A percentile compares a stretch with the other conserved stretches of the same genome.
Conservation (phyloP, 2,113 vertebrate genomes). For the Dryoscopus gambensis region DNA sequence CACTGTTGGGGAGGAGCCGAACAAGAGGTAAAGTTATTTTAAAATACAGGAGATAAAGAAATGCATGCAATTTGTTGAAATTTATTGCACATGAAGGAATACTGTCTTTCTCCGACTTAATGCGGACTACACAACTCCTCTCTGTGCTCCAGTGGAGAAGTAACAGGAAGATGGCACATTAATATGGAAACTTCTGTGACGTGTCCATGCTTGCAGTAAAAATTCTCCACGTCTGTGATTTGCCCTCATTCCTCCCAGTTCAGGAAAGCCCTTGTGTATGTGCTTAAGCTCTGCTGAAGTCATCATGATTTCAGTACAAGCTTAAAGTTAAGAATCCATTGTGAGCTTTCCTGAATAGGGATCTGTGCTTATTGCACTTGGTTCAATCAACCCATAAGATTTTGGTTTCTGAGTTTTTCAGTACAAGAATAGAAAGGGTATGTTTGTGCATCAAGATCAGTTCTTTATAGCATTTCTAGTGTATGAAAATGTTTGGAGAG, state of each 20-base stretch:
- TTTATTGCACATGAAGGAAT: constrained; percentile 55
- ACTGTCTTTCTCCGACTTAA: neutral
- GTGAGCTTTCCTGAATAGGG: constrained; percentile 25
- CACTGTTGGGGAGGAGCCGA: neutral
- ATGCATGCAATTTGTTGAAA: constrained; percentile 54
- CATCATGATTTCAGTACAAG: neutral
- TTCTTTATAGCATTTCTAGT: constrained; percentile 33
- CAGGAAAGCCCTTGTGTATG: constrained; percentile 17
- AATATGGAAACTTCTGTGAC: constrained; percentile 44
- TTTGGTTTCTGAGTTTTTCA: constrained; percentile 56
- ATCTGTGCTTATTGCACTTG: constrained; percentile 62
- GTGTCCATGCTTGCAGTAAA: neutral
- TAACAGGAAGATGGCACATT: constrained; percentile 3
- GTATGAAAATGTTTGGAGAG: constrained; percentile 34
- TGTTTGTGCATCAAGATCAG: constrained; percentile 31
- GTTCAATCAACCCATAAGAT: constrained; percentile 53
- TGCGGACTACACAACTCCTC: neutral
- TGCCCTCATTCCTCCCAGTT: neutral
- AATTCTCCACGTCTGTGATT: neutral
- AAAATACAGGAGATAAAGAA: constrained; percentile 24
- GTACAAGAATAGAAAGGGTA: constrained; percentile 35
- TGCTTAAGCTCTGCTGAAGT: constrained; percentile 48
- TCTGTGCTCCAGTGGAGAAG: constrained; percentile 15
- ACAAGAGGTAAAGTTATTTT: neutral
- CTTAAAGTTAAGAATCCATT: constrained; percentile 10